Percentiles rank a stretch among this genome's conserved stretches.
Evolutionary conservation across 2,113 vertebrate species (phyloP).

Genomic region (Spheniscus mendiculus): DNA sequence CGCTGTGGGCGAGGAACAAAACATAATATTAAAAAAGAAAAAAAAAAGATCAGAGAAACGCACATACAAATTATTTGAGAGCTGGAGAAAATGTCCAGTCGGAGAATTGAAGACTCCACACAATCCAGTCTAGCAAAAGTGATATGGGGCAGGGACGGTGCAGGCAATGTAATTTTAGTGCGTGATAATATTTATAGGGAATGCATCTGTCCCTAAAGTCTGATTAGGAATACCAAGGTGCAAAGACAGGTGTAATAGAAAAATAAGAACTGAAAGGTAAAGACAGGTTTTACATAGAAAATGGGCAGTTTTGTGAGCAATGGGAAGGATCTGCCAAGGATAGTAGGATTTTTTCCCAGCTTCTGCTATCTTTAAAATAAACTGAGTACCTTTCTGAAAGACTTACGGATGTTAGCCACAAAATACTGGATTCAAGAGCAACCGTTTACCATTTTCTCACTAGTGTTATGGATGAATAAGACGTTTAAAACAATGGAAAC

Average conservation of each 20-base stretch:
- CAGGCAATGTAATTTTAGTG: background rate
- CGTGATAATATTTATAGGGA: background rate
- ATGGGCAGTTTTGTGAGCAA: background rate
- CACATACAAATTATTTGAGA: background rate
- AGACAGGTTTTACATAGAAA: background rate
- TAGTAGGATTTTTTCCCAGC: background rate
- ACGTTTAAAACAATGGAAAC: background rate
- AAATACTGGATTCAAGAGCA: background rate
- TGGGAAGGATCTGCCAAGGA: background rate
- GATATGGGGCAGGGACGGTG: background rate
- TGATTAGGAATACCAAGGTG: background rate
- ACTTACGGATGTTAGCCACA: rapidly evolving
- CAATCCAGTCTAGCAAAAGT: background rate
- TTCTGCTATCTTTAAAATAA: background rate
- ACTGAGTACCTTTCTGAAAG: background rate
- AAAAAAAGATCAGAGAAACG: background rate
- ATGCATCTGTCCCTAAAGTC: background rate
- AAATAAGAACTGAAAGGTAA: background rate
- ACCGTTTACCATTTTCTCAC: background rate
- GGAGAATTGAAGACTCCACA: background rate
- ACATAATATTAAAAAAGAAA: rapidly evolving
- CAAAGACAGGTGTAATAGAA: background rate
- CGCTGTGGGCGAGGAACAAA: rapidly evolving
- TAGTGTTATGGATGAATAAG: background rate
- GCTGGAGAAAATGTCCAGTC: background rate